phyloP scores from a whole-genome alignment of 2,113 vertebrate genomes.

The Chroicocephalus ridibundus region DNA sequence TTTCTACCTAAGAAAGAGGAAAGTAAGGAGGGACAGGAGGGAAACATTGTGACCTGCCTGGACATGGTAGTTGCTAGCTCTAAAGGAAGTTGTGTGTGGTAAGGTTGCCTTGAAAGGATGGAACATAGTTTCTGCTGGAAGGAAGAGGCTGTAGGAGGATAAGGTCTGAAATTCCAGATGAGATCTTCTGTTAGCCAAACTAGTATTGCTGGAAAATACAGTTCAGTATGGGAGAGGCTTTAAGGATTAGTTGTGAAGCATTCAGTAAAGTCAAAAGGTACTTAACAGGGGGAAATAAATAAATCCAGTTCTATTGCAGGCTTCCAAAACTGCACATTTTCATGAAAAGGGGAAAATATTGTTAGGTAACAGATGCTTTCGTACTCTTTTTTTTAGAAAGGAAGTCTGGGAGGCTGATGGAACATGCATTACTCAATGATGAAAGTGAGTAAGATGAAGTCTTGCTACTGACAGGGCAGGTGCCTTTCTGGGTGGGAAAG shows the following conservation, averaged over 20 bases:
- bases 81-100: not conserved
- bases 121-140: not conserved
- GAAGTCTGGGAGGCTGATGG: conserved; percentile 85
- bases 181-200: not conserved
- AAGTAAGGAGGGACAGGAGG: not conserved
- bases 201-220: not conserved
- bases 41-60: not conserved
- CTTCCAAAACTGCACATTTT: not conserved
- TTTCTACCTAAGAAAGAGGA: not conserved
- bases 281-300: accelerated
- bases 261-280: not conserved
- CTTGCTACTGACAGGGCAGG: not conserved
- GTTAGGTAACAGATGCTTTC: not conserved
- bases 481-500: not conserved
- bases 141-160: not conserved
- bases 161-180: not conserved
- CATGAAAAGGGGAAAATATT: not conserved
- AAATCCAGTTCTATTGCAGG: not conserved
- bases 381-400: conserved; percentile 72
- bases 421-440: conserved; percentile 94
- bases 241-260: not conserved
- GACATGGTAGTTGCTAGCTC: not conserved
- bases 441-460: conserved; percentile 85
- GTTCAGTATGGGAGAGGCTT: not conserved
- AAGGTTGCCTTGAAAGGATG: not conserved